Base-by-base conservation (phyloP, 2,113 vertebrate genomes). In the Pica pica region DNA sequence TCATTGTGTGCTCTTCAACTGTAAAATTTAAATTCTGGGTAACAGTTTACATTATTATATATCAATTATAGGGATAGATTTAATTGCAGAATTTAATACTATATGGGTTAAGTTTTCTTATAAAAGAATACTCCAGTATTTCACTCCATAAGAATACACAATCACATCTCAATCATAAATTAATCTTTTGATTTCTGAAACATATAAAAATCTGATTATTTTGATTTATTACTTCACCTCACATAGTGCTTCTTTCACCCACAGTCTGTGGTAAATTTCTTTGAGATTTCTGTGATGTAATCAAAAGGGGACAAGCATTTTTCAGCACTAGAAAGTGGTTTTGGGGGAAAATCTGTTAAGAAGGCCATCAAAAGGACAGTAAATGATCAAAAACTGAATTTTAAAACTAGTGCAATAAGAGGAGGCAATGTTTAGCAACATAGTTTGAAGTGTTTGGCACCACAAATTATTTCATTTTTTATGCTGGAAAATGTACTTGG, bases 1-100 rank as follows among this genome's bases (percentile, higher is more conserved):
- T 98, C 82, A 80, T 93, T 89, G 59, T 97, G 97, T 98, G 97
- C 97, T 98, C 96, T 97, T 95, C 77, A 52, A 94, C 93, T 94
- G 91, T 68, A 98, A 97, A 97, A 97, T 97, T 81, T 84, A 89
- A 85, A 82, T 95, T 95, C 93, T 28, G 95, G 93, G 76, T 95
- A 95, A 93, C 44, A 50, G 80, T 87, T 94, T 94, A 97, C 78
- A 93, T 78, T 89, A 90, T 90, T 93, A 95, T 89, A 71, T 86
- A 90, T 89, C 67, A 92, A 94, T 96, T 96, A 94, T 7, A 95
- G 87, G 97, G 84, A 95, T 35, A 93, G 60, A 80, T 91, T 81
- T 95, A 93, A 87, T 55, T 93, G 87, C 31, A 88, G 88, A 87
- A 93, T 79, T 96, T 96, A 95, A 87, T 86, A 42, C 83, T 93